Evolutionary conservation across 2,113 vertebrate species (phyloP).

Genomic region (Formicarius rufipectus): DNA sequence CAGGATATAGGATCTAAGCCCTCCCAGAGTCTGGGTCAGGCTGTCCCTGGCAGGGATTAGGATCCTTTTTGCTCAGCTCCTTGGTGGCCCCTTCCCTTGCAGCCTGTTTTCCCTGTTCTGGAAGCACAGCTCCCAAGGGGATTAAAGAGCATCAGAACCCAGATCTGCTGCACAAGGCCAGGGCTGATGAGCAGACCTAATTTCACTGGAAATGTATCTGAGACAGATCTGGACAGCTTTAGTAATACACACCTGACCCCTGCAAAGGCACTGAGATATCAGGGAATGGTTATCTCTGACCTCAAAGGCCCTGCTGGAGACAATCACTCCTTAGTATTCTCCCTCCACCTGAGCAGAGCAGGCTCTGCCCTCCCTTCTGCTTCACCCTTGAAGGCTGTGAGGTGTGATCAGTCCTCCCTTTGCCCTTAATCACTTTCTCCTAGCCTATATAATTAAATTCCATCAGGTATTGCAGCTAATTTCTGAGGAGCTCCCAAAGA

Average conservation of each 20-base stretch:
- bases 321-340: not conserved
- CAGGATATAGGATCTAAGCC: not conserved
- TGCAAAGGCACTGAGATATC: not conserved
- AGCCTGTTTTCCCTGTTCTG: not conserved
- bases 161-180: not conserved
- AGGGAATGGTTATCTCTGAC: not conserved
- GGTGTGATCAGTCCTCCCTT: not conserved
- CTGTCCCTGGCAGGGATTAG: not conserved
- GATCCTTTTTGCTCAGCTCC: not conserved
- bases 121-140: not conserved
- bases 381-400: not conserved
- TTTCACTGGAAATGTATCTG: not conserved
- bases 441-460: conserved; percentile 50
- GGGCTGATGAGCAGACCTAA: not conserved
- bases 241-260: not conserved
- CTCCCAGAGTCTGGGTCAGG: not conserved
- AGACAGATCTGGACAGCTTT: not conserved
- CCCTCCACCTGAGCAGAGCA: not conserved
- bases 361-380: not conserved
- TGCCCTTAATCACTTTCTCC: conserved; percentile 42
- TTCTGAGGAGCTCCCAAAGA: conserved; percentile 45
- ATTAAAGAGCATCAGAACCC: not conserved
- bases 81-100: not conserved
- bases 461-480: conserved; percentile 52
- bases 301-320: not conserved